phyloP scores from a whole-genome alignment of 2,888 invertebrate genomes.

The Proisotoma minuta region DNA sequence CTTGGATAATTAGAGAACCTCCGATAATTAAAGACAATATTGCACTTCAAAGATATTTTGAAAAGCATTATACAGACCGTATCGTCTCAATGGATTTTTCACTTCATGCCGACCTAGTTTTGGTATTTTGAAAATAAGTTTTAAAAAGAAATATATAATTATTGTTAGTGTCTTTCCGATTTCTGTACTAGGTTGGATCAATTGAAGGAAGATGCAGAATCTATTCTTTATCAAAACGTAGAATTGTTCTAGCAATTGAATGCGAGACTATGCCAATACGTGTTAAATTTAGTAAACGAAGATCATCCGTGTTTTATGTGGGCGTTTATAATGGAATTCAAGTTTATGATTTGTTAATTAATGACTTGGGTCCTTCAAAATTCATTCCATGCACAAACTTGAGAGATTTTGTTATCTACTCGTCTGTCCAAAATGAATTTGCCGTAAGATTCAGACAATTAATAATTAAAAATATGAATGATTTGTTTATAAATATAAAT shows the following conservation, averaged over 20 bases:
- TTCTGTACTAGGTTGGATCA: slow-evolving; percentile 34
- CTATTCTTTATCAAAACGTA: slow-evolving; percentile 32
- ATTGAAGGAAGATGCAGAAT: slow-evolving; percentile 39
- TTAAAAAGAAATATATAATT: too few relatives aligned
- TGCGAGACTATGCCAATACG: slow-evolving; percentile 29
- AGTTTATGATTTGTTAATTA: slow-evolving; percentile 37
- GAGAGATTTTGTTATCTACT: slow-evolving; percentile 32
- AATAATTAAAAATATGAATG: too few relatives aligned
- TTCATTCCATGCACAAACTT: slow-evolving; percentile 30
- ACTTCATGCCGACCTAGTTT: too few relatives aligned
- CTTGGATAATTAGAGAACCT: too few relatives aligned
- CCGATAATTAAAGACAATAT: neutral
- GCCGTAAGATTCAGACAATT: slow-evolving; percentile 25
- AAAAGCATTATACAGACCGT: neutral
- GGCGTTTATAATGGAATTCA: slow-evolving; percentile 31
- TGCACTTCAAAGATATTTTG: slow-evolving; percentile 2
- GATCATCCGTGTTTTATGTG: slow-evolving; percentile 37
- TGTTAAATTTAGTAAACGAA: slow-evolving; percentile 35
- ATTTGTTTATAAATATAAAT: neutral
- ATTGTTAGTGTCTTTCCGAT: too few relatives aligned
- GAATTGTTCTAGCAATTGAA: slow-evolving; percentile 31
- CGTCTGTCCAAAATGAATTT: slow-evolving; percentile 29
- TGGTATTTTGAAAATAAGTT: too few relatives aligned
- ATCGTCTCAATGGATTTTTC: too few relatives aligned
- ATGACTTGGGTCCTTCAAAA: slow-evolving; percentile 41